phyloP scores from a whole-genome alignment of 2,797 vertebrate species.

The Sebastes elongatus region DNA sequence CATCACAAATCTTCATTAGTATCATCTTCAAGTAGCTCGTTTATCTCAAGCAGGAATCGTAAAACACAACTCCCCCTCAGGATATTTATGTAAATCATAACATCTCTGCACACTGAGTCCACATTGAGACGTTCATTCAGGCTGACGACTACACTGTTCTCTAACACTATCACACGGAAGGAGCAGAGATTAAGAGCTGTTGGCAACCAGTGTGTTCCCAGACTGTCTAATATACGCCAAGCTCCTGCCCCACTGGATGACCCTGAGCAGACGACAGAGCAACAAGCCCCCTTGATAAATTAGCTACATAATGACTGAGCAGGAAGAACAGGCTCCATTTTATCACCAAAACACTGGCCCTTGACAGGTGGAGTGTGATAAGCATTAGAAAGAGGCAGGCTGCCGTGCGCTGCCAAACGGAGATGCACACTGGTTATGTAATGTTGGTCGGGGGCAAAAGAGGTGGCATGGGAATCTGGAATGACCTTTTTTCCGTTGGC shows the following conservation, averaged over 20 bases:
- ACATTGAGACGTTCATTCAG: neutral
- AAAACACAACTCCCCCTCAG: neutral
- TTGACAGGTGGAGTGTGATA: constrained; percentile 71
- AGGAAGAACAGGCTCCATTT: constrained; percentile 71
- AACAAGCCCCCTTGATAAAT: constrained; percentile 67
- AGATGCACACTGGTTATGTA: constrained; percentile 57
- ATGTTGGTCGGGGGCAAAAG: neutral
- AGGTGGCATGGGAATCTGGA: constrained; percentile 45
- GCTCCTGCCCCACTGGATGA: constrained; percentile 17
- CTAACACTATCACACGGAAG: constrained; percentile 4
- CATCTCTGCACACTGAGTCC: neutral
- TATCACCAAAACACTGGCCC: constrained; percentile 54
- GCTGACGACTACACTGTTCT: neutral
- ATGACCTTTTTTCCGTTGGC: constrained; percentile 13
- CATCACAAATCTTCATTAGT: neutral
- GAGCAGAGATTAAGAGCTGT: constrained; percentile 21
- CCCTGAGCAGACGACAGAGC: constrained; percentile 52
- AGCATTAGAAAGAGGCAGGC: constrained; percentile 59
- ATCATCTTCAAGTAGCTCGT: neutral
- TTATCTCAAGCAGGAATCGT: neutral
- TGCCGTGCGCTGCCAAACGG: constrained; percentile 36
- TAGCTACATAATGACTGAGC: constrained; percentile 65
- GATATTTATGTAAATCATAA: neutral
- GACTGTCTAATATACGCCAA: neutral
- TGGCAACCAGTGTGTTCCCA: constrained; percentile 39